Percentiles rank a stretch among this genome's conserved stretches.
Conservation (phyloP, 2,113 vertebrate species). For the Notothenia coriiceps region DNA sequence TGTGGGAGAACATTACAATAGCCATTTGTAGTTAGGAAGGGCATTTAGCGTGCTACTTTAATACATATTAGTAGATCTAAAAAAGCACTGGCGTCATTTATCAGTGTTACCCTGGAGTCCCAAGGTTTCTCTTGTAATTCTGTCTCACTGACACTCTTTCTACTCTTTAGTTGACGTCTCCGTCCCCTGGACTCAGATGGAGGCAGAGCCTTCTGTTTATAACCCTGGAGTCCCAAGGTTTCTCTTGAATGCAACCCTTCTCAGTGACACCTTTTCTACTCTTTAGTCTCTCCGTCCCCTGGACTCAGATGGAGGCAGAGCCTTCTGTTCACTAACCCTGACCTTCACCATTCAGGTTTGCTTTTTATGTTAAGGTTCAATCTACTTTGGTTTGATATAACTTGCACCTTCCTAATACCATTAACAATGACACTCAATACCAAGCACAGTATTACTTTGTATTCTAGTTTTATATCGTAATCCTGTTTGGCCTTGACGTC, state of each 20-base stretch:
- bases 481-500: too few species aligned
- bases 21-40: conserved; percentile 17
- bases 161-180: neutral
- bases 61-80: conserved; percentile 28
- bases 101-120: neutral
- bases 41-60: conserved; percentile 19
- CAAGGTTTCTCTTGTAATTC: neutral
- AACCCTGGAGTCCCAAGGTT: neutral
- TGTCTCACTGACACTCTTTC: neutral
- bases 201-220: too few species aligned
- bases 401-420: too few species aligned
- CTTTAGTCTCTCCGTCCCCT: neutral
- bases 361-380: too few species aligned
- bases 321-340: too few species aligned
- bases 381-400: too few species aligned
- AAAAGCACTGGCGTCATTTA: neutral
- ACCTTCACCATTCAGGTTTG: too few species aligned
- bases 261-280: neutral
- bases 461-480: too few species aligned
- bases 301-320: too few species aligned
- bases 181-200: too few species aligned
- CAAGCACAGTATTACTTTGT: too few species aligned
- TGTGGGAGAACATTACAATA: conserved; percentile 14
- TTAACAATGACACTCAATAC: too few species aligned
- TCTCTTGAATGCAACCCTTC: neutral